These are phyloP conservation scores for Micromys minutus DNA, from an alignment of 2,113 vertebrate genomes.

Conservation along the genomic window DNA sequence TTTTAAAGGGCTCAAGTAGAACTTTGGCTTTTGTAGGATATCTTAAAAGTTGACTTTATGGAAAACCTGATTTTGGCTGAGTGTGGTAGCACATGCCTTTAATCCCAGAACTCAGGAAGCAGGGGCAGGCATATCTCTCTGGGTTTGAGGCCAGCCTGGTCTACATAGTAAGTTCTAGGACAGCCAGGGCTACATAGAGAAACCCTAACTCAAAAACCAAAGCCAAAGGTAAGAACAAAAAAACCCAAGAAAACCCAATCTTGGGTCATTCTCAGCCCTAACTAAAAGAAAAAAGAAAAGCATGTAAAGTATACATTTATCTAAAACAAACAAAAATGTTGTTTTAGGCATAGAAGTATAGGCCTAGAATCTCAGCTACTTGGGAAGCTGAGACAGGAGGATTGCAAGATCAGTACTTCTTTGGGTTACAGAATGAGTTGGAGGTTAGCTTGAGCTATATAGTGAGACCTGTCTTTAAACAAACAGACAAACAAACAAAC, in stretches of 20 bases:
- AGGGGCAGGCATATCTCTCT: not conserved
- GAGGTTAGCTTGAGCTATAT: not conserved
- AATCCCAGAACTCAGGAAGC: not conserved
- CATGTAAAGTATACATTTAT: not conserved
- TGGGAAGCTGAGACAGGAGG: not conserved
- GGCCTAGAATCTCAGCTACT: not conserved
- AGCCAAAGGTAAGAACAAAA: not conserved
- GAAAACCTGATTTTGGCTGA: not conserved
- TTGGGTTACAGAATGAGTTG: not conserved
- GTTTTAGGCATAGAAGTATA: not conserved
- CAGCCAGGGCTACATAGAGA: not conserved
- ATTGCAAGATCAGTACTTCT: not conserved
- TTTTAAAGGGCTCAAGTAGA: conserved; percentile 34
- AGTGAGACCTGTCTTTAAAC: not conserved
- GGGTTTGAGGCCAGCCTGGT: not conserved
- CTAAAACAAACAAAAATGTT: conserved; percentile 10
- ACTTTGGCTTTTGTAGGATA: conserved; percentile 53
- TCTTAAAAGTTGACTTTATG: conserved; percentile 44
- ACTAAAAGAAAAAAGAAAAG: conserved; percentile 35
- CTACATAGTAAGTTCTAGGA: not conserved
- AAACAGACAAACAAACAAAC: not conserved
- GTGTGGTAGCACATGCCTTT: not conserved
- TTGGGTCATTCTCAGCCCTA: conserved; percentile 2
- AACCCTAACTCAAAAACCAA: not conserved
- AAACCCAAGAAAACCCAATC: not conserved